phyloP scores from a whole-genome alignment of 1,140 invertebrate genomes.

The Daktulosphaira vitifoliae region DNA sequence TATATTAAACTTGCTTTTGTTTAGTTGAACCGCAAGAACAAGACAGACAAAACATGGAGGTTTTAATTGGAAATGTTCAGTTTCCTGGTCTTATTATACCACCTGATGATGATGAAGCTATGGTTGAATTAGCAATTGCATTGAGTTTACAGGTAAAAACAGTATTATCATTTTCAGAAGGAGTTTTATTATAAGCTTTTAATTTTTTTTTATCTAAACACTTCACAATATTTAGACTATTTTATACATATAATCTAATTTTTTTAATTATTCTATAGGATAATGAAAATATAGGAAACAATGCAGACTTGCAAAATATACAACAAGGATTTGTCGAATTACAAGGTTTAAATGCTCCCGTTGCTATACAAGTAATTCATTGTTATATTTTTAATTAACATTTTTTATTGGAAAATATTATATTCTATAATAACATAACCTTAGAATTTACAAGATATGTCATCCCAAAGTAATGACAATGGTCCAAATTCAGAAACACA shows the following conservation, averaged over 20 bases:
- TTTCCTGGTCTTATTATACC: conserved; percentile 56
- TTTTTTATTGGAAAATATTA: not conserved
- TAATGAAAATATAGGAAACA: conserved; percentile 16
- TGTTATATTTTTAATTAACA: not conserved
- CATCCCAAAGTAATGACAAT: conserved; percentile 36
- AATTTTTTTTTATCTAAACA: too few species aligned
- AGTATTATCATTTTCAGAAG: too few species aligned
- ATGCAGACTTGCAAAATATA: conserved; percentile 35
- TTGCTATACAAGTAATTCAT: not conserved
- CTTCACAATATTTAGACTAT: too few species aligned
- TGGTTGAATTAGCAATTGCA: conserved; percentile 92
- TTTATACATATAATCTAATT: not conserved
- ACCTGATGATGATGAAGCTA: conserved; percentile 89
- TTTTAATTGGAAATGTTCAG: conserved; percentile 28
- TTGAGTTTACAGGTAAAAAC: conserved; percentile 70
- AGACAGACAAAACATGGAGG: conserved; percentile 23
- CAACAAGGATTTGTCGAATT: conserved; percentile 45
- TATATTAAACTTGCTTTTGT: too few species aligned
- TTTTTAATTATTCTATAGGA: conserved; percentile 1
- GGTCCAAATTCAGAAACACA: conserved; percentile 22
- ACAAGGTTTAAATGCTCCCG: conserved; percentile 37
- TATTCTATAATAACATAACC: conserved; percentile 37
- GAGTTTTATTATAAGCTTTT: too few species aligned
- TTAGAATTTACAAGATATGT: conserved; percentile 41
- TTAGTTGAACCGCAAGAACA: conserved; percentile 26